phyloP scores from a whole-genome alignment of 2,113 vertebrate species.

The Coreoperca whiteheadi region DNA sequence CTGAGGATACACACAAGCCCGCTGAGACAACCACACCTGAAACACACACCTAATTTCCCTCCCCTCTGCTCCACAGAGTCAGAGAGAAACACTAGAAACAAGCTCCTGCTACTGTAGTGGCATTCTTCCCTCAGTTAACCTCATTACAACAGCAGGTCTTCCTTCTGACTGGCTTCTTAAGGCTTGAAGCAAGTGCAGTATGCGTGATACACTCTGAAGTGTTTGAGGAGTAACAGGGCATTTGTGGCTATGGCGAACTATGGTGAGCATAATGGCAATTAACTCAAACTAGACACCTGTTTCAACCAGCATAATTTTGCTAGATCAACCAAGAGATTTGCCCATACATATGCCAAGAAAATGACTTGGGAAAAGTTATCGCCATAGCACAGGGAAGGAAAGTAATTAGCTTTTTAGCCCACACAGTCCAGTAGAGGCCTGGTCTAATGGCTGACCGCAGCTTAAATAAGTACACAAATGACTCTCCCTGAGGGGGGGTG shows the following conservation, averaged over 20 bases:
- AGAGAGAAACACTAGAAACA: slow-evolving; percentile 67
- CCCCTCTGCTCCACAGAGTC: slow-evolving; percentile 77
- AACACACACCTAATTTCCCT: slow-evolving; percentile 82
- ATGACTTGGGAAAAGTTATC: slow-evolving; percentile 58
- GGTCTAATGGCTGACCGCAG: slow-evolving; percentile 75
- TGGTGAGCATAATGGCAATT: slow-evolving; percentile 46
- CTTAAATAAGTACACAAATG: slow-evolving; percentile 83
- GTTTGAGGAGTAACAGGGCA: slow-evolving; percentile 28
- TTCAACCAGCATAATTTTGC: slow-evolving; percentile 43
- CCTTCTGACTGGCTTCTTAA: slow-evolving; percentile 48
- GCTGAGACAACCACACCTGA: slow-evolving; percentile 82
- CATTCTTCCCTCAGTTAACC: slow-evolving; percentile 75
- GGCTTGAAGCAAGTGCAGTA: slow-evolving; percentile 9
- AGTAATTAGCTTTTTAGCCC: slow-evolving; percentile 73
- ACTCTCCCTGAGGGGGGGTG: slow-evolving; percentile 63
- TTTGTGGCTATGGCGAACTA: slow-evolving; percentile 36
- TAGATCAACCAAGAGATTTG: slow-evolving; percentile 48
- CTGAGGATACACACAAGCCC: slow-evolving; percentile 75
- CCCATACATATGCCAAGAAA: slow-evolving; percentile 47
- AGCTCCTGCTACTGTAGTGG: slow-evolving; percentile 72
- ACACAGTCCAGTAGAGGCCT: slow-evolving; percentile 60
- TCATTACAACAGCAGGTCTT: slow-evolving; percentile 64
- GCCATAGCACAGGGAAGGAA: slow-evolving; percentile 46
- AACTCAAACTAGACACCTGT: slow-evolving; percentile 41
- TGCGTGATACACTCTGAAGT: slow-evolving; percentile 26